Evolutionary conservation across 2,888 invertebrate genomes (phyloP), one percentile per base, ranked within the genome.

Genomic region (Tipula confusa): DNA sequence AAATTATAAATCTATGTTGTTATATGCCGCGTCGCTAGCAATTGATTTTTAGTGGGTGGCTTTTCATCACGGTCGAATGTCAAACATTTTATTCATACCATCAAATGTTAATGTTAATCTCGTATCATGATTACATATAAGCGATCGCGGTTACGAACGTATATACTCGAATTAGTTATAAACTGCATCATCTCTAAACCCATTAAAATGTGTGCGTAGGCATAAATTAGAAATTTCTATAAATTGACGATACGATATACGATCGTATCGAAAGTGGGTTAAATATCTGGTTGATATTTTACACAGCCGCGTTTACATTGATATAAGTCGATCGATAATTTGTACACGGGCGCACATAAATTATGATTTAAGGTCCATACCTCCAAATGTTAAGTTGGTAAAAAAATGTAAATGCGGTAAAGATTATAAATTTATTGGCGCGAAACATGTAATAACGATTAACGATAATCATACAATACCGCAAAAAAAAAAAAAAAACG

Each of bases 361-460:
- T 64, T 9, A 64, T 64, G 64, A 64, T 64, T 64, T 6, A 24
- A 64, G 24, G 64, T 64, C 64, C 64, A 64, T 64, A 64, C 64
- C 64, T 24, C 24, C 24, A 24, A 64, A 64, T 2, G 9, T 7
- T 9, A 48, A 48, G 5, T 1, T 18, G 6, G 1, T 9, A 48
- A 18, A 64, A 64, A 64, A 13, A 24, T 24, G 64, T 24, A 64
- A 24, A 64, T 24, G 64, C n/a, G n/a, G 64, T 64, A 64, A 64
- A 64, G 64, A 64, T 64, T 64, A 64, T 2, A 64, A 24, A 64
- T 64, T 64, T 24, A 64, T 64, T 9, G 64, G 64, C 64, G 64
- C 64, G 64, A 64, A 64, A 64, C 64, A 64, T 64, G 64, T 64
- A 64, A 64, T 64, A 64, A 64, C 64, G 64, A 64, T 64, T 64